Evolutionary conservation across 2,888 invertebrate genomes (phyloP), one percentile per base, ranked within the genome.

Genomic region (Helobdella robusta): DNA sequence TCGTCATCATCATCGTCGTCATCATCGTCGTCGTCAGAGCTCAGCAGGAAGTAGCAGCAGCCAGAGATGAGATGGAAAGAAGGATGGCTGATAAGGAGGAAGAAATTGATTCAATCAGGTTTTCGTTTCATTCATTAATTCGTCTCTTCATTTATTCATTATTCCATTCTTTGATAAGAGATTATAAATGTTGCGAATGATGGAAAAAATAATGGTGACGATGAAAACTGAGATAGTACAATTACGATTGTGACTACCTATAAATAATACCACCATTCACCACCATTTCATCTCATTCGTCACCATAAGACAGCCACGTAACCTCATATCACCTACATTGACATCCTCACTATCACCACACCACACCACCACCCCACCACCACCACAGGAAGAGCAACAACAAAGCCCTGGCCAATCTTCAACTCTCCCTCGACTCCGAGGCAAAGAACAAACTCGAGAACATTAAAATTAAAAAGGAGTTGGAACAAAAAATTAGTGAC

Each of bases 1-100:
- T 46, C 46, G 4, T 46, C 46, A 5, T 46, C 46, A 5, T 46
- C 46, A 15, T 48, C 48, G 25, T 48, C n/a, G 23, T 25, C 25
- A 28, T 28, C 35, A 15, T 59, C 20, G 28, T 59, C n/a, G 1
- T 6, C 32, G 1, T 30, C 15, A 64, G 64, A 20, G 89, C 91
- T 77, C 97, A 97, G 83, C 86, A 97, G 74, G 97, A 98, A 83
- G 86, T 95, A 81, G 92, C 92, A 76, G 94, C 95, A 83, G 94
- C 97, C 78, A 89, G 97, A 81, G 92, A 94, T 83, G 97, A 98
- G 84, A 97, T 98, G 82, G 98, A 98, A 84, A 89, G 95, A 79
- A 89, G 98, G 79, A 91, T 98, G 83, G 93, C 94, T 81, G 98
- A 98, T 86, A 98, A 98, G 85, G 98, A 98, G 80, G 98, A 98